Percentiles rank a stretch among this genome's conserved stretches.
These are phyloP conservation scores for Fringilla coelebs DNA, from an alignment of 2,797 vertebrate species.

Conservation along the genomic window DNA sequence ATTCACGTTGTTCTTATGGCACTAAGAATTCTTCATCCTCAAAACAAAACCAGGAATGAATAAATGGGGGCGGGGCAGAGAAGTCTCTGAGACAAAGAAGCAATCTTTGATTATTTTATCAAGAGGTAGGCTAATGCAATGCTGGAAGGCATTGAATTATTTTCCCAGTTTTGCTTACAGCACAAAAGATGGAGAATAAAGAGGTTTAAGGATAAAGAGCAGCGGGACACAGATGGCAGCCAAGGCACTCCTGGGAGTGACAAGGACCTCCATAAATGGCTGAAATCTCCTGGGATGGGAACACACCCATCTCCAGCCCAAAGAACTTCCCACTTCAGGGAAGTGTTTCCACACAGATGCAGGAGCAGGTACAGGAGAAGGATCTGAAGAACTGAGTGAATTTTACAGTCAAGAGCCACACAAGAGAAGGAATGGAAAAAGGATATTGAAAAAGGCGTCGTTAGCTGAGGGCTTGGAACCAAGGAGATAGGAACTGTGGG, in stretches of 20 bases:
- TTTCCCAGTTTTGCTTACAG: not conserved
- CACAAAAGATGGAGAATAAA: not conserved
- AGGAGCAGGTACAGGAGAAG: not conserved
- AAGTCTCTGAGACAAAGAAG: not conserved
- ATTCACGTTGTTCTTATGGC: not conserved
- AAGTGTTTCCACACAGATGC: not conserved
- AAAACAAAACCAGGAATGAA: not conserved
- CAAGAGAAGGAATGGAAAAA: not conserved
- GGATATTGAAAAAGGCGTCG: not conserved
- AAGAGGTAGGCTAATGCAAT: not conserved
- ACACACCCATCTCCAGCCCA: not conserved
- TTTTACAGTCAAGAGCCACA: not conserved
- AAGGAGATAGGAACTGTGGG: not conserved
- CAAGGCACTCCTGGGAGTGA: not conserved
- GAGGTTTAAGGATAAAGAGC: not conserved
- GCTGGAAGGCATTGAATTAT: not conserved
- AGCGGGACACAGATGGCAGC: not conserved
- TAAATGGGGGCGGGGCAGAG: not conserved
- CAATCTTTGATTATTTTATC: not conserved
- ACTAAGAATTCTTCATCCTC: not conserved
- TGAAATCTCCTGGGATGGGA: not conserved
- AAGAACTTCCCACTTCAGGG: not conserved
- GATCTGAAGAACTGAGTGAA: not conserved
- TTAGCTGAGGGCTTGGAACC: not conserved
- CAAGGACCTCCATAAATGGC: rapidly evolving